Evolutionary conservation across 2,797 vertebrate genomes (phyloP).

Genomic region (Onychomys leucogaster): DNA sequence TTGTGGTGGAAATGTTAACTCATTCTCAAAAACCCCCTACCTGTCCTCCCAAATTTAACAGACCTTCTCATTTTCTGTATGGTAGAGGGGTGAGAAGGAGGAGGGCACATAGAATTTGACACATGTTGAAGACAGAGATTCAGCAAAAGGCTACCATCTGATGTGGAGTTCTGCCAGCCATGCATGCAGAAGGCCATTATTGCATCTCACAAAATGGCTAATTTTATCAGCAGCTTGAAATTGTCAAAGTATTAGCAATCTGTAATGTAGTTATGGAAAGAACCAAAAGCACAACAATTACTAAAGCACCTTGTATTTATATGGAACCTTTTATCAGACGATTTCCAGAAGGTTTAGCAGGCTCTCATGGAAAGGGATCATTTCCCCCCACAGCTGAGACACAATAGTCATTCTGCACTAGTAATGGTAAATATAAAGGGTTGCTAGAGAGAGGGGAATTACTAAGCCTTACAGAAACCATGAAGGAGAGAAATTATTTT

Average conservation of each 20-base stretch:
- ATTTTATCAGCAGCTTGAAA: slow-evolving; percentile 72
- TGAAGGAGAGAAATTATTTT: slow-evolving; percentile 1
- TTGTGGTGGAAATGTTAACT: slow-evolving; percentile 49
- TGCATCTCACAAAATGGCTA: slow-evolving; percentile 80
- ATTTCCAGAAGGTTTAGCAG: slow-evolving; percentile 50
- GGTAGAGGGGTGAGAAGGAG: slow-evolving; percentile 50
- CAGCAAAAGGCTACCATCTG: slow-evolving; percentile 78
- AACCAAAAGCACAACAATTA: slow-evolving; percentile 69
- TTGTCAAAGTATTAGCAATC: slow-evolving; percentile 77
- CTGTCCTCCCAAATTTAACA: slow-evolving; percentile 74
- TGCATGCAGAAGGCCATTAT: slow-evolving; percentile 80
- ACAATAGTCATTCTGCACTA: slow-evolving; percentile 49
- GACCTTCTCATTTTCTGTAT: slow-evolving; percentile 70
- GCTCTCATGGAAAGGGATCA: slow-evolving; percentile 16
- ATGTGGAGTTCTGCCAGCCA: slow-evolving; percentile 20
- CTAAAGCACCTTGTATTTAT: slow-evolving; percentile 47
- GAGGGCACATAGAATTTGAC: slow-evolving; percentile 69
- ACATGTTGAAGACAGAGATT: slow-evolving; percentile 73
- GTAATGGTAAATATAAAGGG: not conserved
- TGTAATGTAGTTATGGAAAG: slow-evolving; percentile 71
- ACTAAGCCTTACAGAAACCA: slow-evolving; percentile 59
- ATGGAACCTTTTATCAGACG: slow-evolving; percentile 45
- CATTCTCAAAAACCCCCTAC: slow-evolving; percentile 53
- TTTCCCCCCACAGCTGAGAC: slow-evolving; percentile 45
- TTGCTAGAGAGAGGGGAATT: slow-evolving; percentile 67